phyloP scores from a whole-genome alignment of 2,113 vertebrate species.

The Indicator indicator region DNA sequence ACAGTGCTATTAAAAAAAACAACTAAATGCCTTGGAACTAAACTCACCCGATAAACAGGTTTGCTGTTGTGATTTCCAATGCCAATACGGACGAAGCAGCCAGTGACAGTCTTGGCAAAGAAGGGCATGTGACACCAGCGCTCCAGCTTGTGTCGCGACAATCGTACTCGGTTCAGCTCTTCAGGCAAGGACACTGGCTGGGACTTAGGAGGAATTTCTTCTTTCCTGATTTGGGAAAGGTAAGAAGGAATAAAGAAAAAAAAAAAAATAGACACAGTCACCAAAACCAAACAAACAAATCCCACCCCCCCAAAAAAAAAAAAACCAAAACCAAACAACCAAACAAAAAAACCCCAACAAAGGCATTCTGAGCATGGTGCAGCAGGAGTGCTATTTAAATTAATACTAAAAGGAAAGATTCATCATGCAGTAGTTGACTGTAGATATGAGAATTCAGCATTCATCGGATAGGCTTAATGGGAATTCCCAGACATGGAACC shows the following conservation, averaged over 20 bases:
- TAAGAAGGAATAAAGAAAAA: neutral
- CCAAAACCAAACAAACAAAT: neutral
- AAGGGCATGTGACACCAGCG: constrained; percentile 99
- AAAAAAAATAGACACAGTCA: neutral
- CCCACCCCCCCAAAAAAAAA: too few relatives aligned
- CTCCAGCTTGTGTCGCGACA: constrained; percentile 96
- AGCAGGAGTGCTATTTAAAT: neutral
- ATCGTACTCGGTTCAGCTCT: constrained; percentile 92
- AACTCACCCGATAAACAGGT: constrained; percentile 93
- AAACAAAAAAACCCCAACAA: too few relatives aligned
- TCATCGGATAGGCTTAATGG: neutral
- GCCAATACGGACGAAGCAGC: constrained; percentile 97
- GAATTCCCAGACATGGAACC: neutral
- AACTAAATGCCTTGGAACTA: neutral
- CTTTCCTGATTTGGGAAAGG: constrained; percentile 81
- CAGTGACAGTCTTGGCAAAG: constrained; percentile 95
- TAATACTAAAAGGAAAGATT: neutral
- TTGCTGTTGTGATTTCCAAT: constrained; percentile 99
- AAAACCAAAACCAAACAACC: too few relatives aligned
- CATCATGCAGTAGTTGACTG: neutral
- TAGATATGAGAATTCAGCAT: neutral
- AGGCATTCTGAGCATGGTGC: neutral
- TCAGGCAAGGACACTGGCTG: constrained; percentile 95
- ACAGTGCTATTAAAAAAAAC: neutral
- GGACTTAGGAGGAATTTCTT: constrained; percentile 95